Percentiles rank a stretch among this genome's conserved stretches.
Conservation (phyloP, 1,140 invertebrate species). For the Caerostris extrusa region DNA sequence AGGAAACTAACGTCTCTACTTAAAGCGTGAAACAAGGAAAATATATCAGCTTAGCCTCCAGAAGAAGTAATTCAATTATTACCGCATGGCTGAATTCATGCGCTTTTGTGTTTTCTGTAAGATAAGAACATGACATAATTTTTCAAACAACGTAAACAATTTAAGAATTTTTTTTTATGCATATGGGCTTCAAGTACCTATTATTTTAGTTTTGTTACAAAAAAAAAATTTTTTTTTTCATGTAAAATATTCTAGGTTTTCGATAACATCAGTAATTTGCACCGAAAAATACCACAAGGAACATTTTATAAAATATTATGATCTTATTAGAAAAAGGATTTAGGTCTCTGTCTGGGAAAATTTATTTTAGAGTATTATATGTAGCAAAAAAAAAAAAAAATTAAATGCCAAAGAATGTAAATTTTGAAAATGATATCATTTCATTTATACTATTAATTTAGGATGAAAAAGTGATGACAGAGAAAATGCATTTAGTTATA, state of each 20-base stretch:
- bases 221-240: too few species aligned
- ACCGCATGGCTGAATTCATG: conserved; percentile 30
- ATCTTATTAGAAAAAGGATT: background rate
- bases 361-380: too few species aligned
- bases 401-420: too few species aligned
- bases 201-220: too few species aligned
- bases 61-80: conserved; percentile 70
- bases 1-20: conserved; percentile 64
- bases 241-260: too few species aligned
- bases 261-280: conserved; percentile 44
- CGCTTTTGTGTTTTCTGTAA: conserved; percentile 43
- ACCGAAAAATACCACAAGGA: conserved; percentile 11
- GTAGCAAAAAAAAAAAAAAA: too few species aligned
- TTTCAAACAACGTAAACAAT: conserved; percentile 13
- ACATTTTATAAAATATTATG: conserved; percentile 9
- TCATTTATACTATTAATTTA: too few species aligned
- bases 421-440: too few species aligned
- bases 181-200: conserved; percentile 3
- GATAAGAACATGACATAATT: conserved; percentile 37
- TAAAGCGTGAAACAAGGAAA: conserved; percentile 48
- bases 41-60: conserved; percentile 59
- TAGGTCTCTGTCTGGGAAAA: background rate
- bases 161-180: conserved; percentile 54
- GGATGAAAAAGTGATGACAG: too few species aligned
- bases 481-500: too few species aligned